A percentile compares a stretch with the other conserved stretches of the same genome.
phyloP scores from a whole-genome alignment of 1,140 invertebrate genomes.

The Coenobita brevimanus region DNA sequence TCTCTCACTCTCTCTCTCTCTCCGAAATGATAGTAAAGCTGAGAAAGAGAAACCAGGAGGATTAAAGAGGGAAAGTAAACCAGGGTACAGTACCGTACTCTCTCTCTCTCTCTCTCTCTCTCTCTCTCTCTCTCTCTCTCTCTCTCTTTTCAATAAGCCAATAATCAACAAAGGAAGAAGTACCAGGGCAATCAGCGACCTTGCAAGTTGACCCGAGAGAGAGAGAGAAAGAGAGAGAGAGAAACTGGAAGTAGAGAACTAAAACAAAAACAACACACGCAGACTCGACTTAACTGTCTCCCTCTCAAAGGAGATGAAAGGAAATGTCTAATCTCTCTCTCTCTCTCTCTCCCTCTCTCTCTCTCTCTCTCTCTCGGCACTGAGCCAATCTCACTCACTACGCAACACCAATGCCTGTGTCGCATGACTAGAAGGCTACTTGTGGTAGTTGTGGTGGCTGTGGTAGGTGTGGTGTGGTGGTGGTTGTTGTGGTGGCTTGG shows the following conservation, averaged over 20 bases:
- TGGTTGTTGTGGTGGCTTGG: neutral
- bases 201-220: too few relatives aligned
- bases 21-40: too few relatives aligned
- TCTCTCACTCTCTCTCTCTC: too few relatives aligned
- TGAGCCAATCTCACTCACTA: neutral
- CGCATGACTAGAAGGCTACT: neutral
- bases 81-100: too few relatives aligned
- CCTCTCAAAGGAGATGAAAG: neutral
- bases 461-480: neutral
- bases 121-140: constrained; percentile 1
- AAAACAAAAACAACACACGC: too few relatives aligned
- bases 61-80: too few relatives aligned
- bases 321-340: neutral
- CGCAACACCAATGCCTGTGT: neutral
- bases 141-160: neutral
- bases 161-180: neutral
- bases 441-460: neutral
- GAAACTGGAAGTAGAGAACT: too few relatives aligned
- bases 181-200: too few relatives aligned
- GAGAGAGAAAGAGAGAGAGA: too few relatives aligned
- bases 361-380: neutral
- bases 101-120: neutral
- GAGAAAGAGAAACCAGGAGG: too few relatives aligned
- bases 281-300: neutral
- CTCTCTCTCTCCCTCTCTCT: neutral